Evolutionary conservation across 92 coral and sea anemone species (phyloP), one percentile per base, ranked within the genome.

Genomic region (Epizoanthus stellaris): DNA sequence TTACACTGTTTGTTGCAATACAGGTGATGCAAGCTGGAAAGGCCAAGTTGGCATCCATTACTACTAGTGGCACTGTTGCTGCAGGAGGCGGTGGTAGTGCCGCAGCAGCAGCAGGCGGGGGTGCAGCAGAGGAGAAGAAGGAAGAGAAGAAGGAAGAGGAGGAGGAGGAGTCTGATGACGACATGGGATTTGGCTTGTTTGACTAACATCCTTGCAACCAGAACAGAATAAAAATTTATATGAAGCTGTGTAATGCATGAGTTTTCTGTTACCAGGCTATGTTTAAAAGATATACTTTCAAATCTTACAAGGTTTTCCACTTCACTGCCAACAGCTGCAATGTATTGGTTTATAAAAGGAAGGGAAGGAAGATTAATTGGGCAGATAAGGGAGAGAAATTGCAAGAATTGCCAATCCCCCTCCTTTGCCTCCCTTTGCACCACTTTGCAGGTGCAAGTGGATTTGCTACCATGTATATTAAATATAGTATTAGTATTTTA

Each of bases 161-260:
- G 59, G 84, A 96, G 80, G 93, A 89, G 77, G 96, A 92, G 86
- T 95, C 98, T 57, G 99, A 96, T 91, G 99, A 96, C 47, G 99
- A 96, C 77, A 94, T 96, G 98, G 99, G 99, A 87, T 96, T 96
- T 84, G 99, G 99, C 82, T 91, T 96, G 80, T 96, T 96, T 88
- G 99, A 96, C 82, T 95, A 92, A 89, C 65, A 59, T 67, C 54
- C 69, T 76, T 76, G 63, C 43, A 60, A 66, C 36, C 20, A 57
- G 67, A 75, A 30, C 38, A 21, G 70, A 83, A 67, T 87, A 82
- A 88, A 88, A 58, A 74, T 21, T 8, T 49, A 56, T 0, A 13
- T 74, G 40, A 65, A 57, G 30, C 6, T 39, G 5, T 17, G 54
- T 3, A 59, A 45, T 15, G 58, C 10, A 12, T 71, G 20, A 67